phyloP scores from a whole-genome alignment of 2,797 vertebrate genomes.

The Phylloscopus collybita region DNA sequence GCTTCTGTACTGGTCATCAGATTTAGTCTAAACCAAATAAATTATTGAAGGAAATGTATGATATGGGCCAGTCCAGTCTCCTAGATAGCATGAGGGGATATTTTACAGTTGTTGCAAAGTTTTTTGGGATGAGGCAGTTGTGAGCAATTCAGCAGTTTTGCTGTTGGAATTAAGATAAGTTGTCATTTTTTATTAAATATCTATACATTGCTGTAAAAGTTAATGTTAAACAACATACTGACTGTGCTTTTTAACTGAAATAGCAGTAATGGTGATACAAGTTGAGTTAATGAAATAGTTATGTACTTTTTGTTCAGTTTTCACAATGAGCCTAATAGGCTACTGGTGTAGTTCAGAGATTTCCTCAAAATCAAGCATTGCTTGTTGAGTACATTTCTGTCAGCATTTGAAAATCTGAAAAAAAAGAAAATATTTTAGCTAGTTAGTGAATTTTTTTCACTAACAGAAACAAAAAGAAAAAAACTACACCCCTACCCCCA shows the following conservation, averaged over 20 bases:
- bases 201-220: background rate
- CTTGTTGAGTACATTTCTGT: background rate
- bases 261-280: background rate
- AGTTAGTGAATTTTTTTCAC: background rate
- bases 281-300: background rate
- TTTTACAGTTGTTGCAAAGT: background rate
- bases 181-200: background rate
- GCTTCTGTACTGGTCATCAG: background rate
- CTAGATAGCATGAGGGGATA: background rate
- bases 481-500: rapidly evolving
- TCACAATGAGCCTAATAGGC: background rate
- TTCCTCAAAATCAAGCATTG: background rate
- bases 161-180: background rate
- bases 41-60: background rate
- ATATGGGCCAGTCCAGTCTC: background rate
- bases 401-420: background rate
- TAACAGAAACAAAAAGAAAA: background rate
- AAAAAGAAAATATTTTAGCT: background rate
- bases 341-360: background rate
- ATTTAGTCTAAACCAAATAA: background rate
- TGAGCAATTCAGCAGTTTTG: background rate
- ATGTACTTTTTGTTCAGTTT: background rate
- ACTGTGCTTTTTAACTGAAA: background rate
- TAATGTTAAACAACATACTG: background rate
- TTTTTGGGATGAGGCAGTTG: background rate